These are phyloP conservation scores for Pachypeltis micranthus DNA, from an alignment of 1,140 invertebrate species.

Conservation along the genomic window DNA sequence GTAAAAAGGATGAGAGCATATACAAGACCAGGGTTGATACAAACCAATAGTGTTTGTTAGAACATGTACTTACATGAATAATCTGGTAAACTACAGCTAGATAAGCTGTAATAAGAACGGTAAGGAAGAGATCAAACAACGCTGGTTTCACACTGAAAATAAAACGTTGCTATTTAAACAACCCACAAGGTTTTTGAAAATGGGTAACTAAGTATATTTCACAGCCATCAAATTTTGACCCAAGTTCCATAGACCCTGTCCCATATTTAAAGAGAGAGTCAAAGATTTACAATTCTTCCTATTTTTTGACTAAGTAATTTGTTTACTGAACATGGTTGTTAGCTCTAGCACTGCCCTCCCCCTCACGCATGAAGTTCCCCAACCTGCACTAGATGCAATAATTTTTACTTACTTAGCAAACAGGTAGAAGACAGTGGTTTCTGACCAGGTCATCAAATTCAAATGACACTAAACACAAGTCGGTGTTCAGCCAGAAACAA, in stretches of 20 bases:
- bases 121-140: slow-evolving; percentile 90
- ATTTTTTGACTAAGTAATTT: neutral
- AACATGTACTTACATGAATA: slow-evolving; percentile 46
- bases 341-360: too few relatives aligned
- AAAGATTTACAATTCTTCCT: neutral
- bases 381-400: too few relatives aligned
- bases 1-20: neutral
- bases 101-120: slow-evolving; percentile 71
- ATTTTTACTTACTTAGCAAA: too few relatives aligned
- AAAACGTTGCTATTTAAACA: slow-evolving; percentile 27
- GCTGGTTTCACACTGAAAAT: slow-evolving; percentile 86
- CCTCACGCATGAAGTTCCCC: too few relatives aligned
- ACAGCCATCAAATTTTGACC: neutral
- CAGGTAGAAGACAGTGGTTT: too few relatives aligned
- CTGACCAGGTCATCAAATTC: too few relatives aligned
- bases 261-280: neutral
- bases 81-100: slow-evolving; percentile 67
- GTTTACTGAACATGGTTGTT: neutral
- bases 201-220: too few relatives aligned
- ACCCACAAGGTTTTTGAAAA: neutral
- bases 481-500: too few relatives aligned
- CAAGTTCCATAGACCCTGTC: neutral
- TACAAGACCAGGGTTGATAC: too few relatives aligned
- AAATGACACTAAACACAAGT: too few relatives aligned
- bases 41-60: too few relatives aligned